Evolutionary conservation across 2,113 vertebrate species (phyloP), one percentile per base, ranked within the genome.

Genomic region (Lates calcarifer): DNA sequence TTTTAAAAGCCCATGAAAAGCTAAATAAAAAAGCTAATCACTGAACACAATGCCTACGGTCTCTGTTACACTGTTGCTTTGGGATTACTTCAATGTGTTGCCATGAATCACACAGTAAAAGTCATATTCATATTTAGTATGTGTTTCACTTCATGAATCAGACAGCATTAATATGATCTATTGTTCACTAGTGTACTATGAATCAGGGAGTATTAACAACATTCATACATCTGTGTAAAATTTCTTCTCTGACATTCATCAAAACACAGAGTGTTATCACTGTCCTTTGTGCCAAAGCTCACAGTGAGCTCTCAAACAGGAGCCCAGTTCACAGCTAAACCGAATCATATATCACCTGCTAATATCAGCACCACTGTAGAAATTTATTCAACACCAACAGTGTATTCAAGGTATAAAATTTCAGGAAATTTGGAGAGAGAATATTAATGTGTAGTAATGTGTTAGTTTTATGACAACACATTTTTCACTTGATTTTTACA

Each of bases 241-340:
- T 73, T 63, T 24, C 55, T 51, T 71, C 53, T 60, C 47, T 74
- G 63, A 74, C 77, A 80, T 80, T 61, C 15, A 79, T 72, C 55
- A 67, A 18, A 31, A 33, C 61, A 56, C 66, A 13, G 17, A 24
- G 2, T 57, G 45, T 73, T 77, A 24, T 76, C 31, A 1, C 61
- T 26, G 35, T 4, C 18, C 20, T n/a, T 26, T 22, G 75, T 18
- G 65, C 45, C 80, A 76, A 63, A 75, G 45, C 70, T 58, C 60
- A 65, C 58, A 56, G 33, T 5, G 4, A 58, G 31, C 61, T 17
- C 28, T 67, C 12, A 13, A 4, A 67, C 55, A 80, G 72, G 68
- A 67, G 66, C 67, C 11, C 20, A 13, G 18, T 13, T 69, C 47
- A 29, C 43, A 53, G 47, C 43, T 37, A 18, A 35, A 66, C 28